Base-by-base conservation (phyloP, 1,140 invertebrate genomes). In the Stegodyphus mimosarum region DNA sequence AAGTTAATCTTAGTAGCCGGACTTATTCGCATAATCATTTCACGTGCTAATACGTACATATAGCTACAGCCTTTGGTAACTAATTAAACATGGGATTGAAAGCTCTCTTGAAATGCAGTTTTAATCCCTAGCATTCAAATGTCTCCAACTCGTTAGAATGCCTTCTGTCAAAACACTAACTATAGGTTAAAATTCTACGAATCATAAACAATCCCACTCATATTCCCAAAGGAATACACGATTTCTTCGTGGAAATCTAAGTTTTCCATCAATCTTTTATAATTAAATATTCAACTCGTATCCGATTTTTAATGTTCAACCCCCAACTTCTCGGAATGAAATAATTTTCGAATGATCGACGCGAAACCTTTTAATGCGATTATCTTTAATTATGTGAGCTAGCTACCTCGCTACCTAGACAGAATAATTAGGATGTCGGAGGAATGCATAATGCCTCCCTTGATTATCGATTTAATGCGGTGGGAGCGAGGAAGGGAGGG, bases 351-450 rank as follows among this genome's bases (percentile, higher is more conserved):
- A 83, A 73, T 83, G 80, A 83, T 83, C 71, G 80, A 83, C 80
- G 80, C 70, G 55, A 10, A 74, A 17, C 60, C 70, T 66, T 83
- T 83, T 83, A 83, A 83, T 83, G 48, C 80, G 80, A 83, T 83
- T 83, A 83, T 83, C 80, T 83, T 83, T 83, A 83, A 83, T 83
- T 83, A 83, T 83, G 80, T 66, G 80, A 83, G 80, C 80, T 53
- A 79, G 67, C 77, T 79, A 50, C 50, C 15, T 78, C 51, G 69
- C 69, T 64, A 81, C 64, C 55, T 72, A 74, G 80, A 83, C 72
- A 72, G 80, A 74, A 83, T 83, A 83, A 83, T 83, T 83, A 83
- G 70, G 48, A 73, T 74, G 80, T 80, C 60, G 78, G 67, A 49
- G 69, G 69, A 71, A 80, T 80, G 53, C 69, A 83, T 83, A 83